Evolutionary conservation across 1,140 invertebrate species (phyloP).

Genomic region (Pogonus chalceus): DNA sequence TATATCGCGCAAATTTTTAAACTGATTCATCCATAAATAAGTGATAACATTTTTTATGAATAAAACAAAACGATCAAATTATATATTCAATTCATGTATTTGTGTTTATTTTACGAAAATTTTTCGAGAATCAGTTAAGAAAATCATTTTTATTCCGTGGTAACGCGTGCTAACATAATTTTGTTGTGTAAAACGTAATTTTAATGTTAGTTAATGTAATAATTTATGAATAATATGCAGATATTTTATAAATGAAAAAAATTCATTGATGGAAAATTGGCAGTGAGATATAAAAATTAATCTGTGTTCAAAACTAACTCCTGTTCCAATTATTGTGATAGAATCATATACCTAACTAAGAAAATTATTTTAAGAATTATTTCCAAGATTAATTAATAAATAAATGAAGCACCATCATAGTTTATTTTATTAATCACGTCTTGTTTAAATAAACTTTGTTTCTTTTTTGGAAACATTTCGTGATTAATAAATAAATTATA

Average conservation of each 20-base stretch:
- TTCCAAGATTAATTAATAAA: neutral
- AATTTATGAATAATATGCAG: neutral
- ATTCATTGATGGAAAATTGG: neutral
- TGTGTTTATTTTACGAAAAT: too few relatives aligned
- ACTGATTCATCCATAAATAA: too few relatives aligned
- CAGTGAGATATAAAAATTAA: neutral
- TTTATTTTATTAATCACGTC: too few relatives aligned
- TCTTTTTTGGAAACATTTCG: too few relatives aligned
- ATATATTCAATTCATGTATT: too few relatives aligned
- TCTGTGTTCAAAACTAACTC: neutral
- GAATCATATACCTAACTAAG: neutral
- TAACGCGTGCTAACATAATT: neutral
- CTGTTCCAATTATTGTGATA: conserved; percentile 7
- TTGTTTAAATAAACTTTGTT: too few relatives aligned
- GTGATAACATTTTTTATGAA: too few relatives aligned
- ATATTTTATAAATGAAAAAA: neutral
- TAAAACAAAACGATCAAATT: too few relatives aligned
- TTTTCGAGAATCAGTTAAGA: too few relatives aligned
- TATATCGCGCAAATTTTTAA: too few relatives aligned
- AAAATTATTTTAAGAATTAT: neutral
- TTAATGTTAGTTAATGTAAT: neutral
- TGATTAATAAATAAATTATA: too few relatives aligned
- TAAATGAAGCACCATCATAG: neutral
- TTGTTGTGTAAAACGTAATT: neutral
- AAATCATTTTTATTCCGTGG: neutral